phyloP scores from a whole-genome alignment of 2,113 vertebrate genomes.

The Manacus vitellinus region DNA sequence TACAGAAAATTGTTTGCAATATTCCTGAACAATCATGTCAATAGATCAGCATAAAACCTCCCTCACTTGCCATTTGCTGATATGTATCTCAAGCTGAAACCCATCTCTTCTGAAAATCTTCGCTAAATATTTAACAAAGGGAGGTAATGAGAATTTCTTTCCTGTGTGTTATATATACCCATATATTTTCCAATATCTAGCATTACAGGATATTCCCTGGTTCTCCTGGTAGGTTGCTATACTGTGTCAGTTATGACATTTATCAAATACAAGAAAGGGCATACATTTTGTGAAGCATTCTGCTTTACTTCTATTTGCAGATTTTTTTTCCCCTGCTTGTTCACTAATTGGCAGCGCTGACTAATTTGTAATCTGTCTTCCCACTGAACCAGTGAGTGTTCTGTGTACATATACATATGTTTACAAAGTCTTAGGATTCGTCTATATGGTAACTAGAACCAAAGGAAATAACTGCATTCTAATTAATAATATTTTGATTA shows the following conservation, averaged over 20 bases:
- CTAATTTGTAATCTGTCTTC: conserved; percentile 52
- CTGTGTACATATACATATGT: neutral
- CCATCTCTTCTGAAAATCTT: neutral
- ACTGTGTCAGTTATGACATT: neutral
- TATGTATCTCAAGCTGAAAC: neutral
- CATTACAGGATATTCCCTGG: neutral
- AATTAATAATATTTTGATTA: conserved; percentile 61
- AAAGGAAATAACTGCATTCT: conserved; percentile 34
- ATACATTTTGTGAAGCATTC: neutral
- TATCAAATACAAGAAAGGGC: neutral
- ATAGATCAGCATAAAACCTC: neutral
- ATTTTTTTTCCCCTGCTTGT: neutral
- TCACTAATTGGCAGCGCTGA: conserved; percentile 44
- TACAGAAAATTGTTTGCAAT: neutral
- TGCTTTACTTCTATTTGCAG: conserved; percentile 5
- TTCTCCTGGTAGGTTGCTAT: neutral
- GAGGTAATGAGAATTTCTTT: neutral
- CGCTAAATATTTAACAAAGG: neutral
- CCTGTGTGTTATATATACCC: neutral
- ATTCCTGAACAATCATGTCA: neutral
- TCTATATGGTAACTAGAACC: conserved; percentile 18
- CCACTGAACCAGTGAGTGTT: conserved; percentile 24
- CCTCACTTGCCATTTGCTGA: neutral
- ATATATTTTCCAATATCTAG: neutral
- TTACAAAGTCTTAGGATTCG: conserved; percentile 35